Percentiles rank a stretch among this genome's conserved stretches.
phyloP scores from a whole-genome alignment of 2,888 invertebrate species.

The Cheilosia variabilis region DNA sequence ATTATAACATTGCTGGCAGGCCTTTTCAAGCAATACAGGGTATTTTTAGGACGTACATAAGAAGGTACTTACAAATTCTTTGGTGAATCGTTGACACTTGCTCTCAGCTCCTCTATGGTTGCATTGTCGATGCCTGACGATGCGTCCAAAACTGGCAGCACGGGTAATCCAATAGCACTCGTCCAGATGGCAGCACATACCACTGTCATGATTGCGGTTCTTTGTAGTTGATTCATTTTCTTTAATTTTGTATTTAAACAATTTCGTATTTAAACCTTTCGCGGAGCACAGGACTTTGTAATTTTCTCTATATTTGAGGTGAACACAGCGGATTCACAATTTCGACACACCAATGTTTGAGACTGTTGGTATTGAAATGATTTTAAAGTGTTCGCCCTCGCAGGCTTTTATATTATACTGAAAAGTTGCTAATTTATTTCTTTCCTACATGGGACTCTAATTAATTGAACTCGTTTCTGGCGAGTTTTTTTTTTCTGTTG shows the following conservation, averaged over 20 bases:
- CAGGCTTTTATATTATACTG: constrained; percentile 67
- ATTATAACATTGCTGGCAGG: not conserved
- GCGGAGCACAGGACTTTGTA: constrained; percentile 3
- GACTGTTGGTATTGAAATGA: constrained; percentile 64
- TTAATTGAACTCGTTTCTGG: constrained; percentile 81
- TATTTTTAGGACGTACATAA: constrained; percentile 14
- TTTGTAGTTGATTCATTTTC: constrained; percentile 63
- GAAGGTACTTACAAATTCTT: constrained; percentile 81
- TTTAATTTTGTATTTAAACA: not conserved
- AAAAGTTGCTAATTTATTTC: constrained; percentile 69
- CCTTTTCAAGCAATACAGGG: not conserved
- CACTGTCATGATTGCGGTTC: constrained; percentile 76
- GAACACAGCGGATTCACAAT: constrained; percentile 37
- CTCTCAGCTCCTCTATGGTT: constrained; percentile 79
- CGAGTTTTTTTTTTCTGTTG: constrained; percentile 25
- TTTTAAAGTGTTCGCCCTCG: constrained; percentile 43
- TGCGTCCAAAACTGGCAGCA: constrained; percentile 79
- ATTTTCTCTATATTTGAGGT: constrained; percentile 4
- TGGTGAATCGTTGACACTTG: constrained; percentile 79
- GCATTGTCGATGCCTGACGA: constrained; percentile 80
- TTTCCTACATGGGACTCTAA: constrained; percentile 79
- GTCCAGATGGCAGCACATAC: constrained; percentile 78
- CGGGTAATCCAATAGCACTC: constrained; percentile 79
- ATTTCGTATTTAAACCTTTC: not conserved
- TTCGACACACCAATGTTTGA: constrained; percentile 36